A percentile compares a stretch with the other conserved stretches of the same genome.
These are phyloP conservation scores for Ctenochaetus hawaiiensis DNA, from an alignment of 2,797 vertebrate genomes.

Conservation along the genomic window DNA sequence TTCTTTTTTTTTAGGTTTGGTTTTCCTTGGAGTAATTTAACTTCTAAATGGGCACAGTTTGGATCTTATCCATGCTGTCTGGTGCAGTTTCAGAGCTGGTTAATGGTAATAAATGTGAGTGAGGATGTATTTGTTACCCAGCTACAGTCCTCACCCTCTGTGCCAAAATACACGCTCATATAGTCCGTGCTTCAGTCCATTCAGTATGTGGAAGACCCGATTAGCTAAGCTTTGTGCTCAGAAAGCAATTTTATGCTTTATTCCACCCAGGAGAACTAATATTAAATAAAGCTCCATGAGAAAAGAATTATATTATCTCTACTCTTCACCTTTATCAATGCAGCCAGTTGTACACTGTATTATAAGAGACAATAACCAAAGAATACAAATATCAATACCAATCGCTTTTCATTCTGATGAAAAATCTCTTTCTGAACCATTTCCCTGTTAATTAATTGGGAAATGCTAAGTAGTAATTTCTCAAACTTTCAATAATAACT, in stretches of 20 bases:
- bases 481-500: no score
- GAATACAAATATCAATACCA: not conserved
- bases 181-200: conserved; percentile 2
- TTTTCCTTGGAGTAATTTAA: conserved; percentile 27
- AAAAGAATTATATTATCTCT: conserved; percentile 21
- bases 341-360: not conserved
- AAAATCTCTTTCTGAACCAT: not conserved
- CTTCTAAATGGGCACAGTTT: conserved; percentile 32
- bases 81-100: conserved; percentile 22
- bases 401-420: not conserved
- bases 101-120: conserved; percentile 40
- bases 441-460: not conserved
- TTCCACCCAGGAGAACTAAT: not conserved
- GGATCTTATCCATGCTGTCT: conserved; percentile 3
- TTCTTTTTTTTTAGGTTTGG: not conserved
- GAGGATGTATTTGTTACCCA: conserved; percentile 8
- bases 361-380: conserved; percentile 8
- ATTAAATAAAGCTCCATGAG: conserved; percentile 3
- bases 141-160: not conserved
- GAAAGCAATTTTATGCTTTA: conserved; percentile 8
- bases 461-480: no score
- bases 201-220: not conserved
- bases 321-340: not conserved
- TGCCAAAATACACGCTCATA: conserved; percentile 20
- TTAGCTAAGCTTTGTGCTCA: not conserved